A percentile compares a stretch with the other conserved stretches of the same genome.
These are phyloP conservation scores for Drusus annulatus DNA, from an alignment of 1,140 invertebrate species.

Conservation along the genomic window DNA sequence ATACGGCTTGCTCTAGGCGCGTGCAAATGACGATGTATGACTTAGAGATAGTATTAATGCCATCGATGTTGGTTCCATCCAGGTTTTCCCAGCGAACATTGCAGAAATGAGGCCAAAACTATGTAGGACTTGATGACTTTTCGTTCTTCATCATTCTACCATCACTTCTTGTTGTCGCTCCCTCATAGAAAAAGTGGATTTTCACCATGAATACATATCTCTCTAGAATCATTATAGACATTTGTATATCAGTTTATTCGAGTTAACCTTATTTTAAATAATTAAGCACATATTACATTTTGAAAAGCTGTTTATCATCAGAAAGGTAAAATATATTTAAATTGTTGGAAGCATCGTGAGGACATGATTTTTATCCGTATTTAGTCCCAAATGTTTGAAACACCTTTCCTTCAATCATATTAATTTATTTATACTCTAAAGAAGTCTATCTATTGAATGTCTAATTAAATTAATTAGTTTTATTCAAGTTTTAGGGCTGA, in stretches of 20 bases:
- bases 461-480: too few relatives aligned
- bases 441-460: too few relatives aligned
- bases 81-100: conserved; percentile 33
- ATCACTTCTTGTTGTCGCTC: conserved; percentile 14
- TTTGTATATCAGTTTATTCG: conserved; percentile 6
- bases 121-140: conserved; percentile 37
- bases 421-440: too few relatives aligned
- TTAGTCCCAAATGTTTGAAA: conserved; percentile 17
- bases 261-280: conserved; percentile 2
- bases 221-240: not conserved
- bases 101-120: conserved; percentile 37
- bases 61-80: conserved; percentile 42
- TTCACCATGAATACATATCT: conserved; percentile 23
- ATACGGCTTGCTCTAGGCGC: too few relatives aligned
- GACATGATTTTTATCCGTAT: conserved; percentile 24
- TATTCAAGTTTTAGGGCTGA: too few relatives aligned
- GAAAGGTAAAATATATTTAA: conserved; percentile 43
- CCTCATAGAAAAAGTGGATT: conserved; percentile 12
- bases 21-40: not conserved
- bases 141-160: conserved; percentile 14
- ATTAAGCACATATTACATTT: not conserved
- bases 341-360: conserved; percentile 38
- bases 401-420: conserved; percentile 15
- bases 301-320: conserved; percentile 30
- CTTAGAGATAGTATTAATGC: conserved; percentile 35